Base-by-base conservation (phyloP, 2,113 vertebrate species). In the Saimiri boliviensis region DNA sequence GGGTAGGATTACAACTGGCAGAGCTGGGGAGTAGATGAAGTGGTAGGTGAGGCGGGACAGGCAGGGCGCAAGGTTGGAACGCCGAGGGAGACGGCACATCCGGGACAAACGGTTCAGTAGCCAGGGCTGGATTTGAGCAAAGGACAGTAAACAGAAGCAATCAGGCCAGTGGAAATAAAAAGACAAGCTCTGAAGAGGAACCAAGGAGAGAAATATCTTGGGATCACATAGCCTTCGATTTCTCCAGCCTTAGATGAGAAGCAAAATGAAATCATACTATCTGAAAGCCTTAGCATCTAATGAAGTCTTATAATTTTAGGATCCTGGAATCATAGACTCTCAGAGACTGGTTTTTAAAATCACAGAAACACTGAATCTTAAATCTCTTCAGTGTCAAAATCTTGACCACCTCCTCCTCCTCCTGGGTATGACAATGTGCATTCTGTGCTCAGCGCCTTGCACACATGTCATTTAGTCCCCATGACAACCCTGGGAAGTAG, bases 401-500 rank as follows among this genome's bases (percentile, higher is more conserved):
- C 93, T 87, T 30, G 74, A 82, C 27, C 77, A n/a, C 77, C 40
- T 80, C 84, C 23, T 23, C 84, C 23, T 23, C 74, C 21, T 73
- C 88, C 82, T 6, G 9, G 37, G 45, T 40, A 91, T 47, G 66
- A 66, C 8, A 40, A 66, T 35, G 6, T 0, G 32, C 8, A 63
- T 77, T 77, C 86, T 23, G 45, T 5, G 63, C 45, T 93, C 37
- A 19, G 93, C 1, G 25, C 83, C 77, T 21, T 63, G 73, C 60
- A 82, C 77, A 73, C 66, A 58, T 73, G 90, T 76, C 93, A 80
- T 47, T 76, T 92, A 23, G 82, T 96, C 89, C 92, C 96, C 89
- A 93, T 96, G 91, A 92, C 95, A 97, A 97, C 96, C 94, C 70
- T 23, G 25, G 56, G 11, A 93, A 79, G 73, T 47, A 91, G 63